Evolutionary conservation across 2,113 vertebrate genomes (phyloP), one percentile per base, ranked within the genome.

Genomic region (Platichthys flesus): DNA sequence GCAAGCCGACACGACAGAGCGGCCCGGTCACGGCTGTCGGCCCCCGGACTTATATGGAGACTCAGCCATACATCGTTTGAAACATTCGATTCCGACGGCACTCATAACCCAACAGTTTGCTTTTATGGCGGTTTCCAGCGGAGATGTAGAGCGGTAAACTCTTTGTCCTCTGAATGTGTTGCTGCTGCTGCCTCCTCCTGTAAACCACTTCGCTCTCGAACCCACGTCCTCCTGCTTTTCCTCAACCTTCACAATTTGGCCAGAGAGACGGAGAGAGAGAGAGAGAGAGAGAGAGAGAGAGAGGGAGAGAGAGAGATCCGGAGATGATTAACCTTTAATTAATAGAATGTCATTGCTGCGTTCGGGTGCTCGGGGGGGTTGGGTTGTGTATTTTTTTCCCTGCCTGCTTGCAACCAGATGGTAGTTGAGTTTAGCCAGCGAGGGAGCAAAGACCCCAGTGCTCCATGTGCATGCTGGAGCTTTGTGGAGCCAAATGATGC

Each of bases 281-380:
- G 28, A 28, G 28, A 28, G 26, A 5, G 28, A 24, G 28, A 28
- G 3, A 5, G 28, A 28, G 28, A 28, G 28, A 28, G 28, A 28
- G 28, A 5, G 28, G 2, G 26, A 28, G 26, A 28, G 26, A 3
- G 31, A 31, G 8, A 35, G 6, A 8, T 37, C 35, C 35, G 35
- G 89, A 65, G 66, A 71, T 66, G 64, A 89, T 91, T 90, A 89
- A 79, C 77, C 83, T 90, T 82, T 90, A 88, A 91, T 90, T 88
- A 89, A 91, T 81, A 64, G 75, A 83, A 77, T 71, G 56, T 78
- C 71, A 67, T 61, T 81, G 82, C 81, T 83, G 58, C 31, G 10
- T 54, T 84, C 52, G 23, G 60, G 62, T 78, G 63, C 79, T 81
- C 80, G 1, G 15, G 37, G 35, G 35, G 69, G 76, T 24, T 24